Conservation (phyloP, 2,888 invertebrate species). For the Pandemis corylana region DNA sequence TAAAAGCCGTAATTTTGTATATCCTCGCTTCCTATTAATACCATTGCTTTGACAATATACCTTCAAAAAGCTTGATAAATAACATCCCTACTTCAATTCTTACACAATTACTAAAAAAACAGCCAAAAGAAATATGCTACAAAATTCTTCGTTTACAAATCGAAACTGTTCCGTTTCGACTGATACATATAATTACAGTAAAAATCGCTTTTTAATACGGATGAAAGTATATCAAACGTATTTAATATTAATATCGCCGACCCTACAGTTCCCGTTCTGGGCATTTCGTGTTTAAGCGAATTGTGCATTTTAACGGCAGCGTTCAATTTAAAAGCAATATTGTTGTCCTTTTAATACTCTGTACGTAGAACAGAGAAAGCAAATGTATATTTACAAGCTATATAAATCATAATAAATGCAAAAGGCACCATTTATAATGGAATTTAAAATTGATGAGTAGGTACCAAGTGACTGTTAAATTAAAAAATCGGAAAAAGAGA, state of each 20-base stretch:
- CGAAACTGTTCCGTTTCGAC: slow-evolving; percentile 8
- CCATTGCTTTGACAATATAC: slow-evolving; percentile 36
- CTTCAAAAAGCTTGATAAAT: slow-evolving; percentile 28
- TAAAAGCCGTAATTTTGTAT: slow-evolving; percentile 35
- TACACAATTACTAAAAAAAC: slow-evolving; percentile 38
- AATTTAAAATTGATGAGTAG: no score
- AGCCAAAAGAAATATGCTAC: slow-evolving; percentile 34
- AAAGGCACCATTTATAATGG: background rate
- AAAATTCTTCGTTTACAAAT: slow-evolving; percentile 6
- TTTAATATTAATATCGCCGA: slow-evolving; percentile 45
- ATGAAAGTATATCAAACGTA: slow-evolving; percentile 19
- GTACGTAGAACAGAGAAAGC: slow-evolving; percentile 4
- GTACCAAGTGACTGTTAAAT: no score
- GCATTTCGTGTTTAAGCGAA: slow-evolving; percentile 19
- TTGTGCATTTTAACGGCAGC: slow-evolving; percentile 21
- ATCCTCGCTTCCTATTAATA: slow-evolving; percentile 40
- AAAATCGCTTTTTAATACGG: slow-evolving; percentile 9
- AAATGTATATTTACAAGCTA: background rate
- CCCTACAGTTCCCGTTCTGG: slow-evolving; percentile 43
- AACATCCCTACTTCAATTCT: slow-evolving; percentile 24
- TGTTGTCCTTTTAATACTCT: background rate
- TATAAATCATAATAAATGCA: background rate
- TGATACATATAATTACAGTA: slow-evolving; percentile 3
- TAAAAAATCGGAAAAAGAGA: no score
- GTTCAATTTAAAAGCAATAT: slow-evolving; percentile 6